Conservation (phyloP, 2,113 vertebrate genomes). For the Castor canadensis region DNA sequence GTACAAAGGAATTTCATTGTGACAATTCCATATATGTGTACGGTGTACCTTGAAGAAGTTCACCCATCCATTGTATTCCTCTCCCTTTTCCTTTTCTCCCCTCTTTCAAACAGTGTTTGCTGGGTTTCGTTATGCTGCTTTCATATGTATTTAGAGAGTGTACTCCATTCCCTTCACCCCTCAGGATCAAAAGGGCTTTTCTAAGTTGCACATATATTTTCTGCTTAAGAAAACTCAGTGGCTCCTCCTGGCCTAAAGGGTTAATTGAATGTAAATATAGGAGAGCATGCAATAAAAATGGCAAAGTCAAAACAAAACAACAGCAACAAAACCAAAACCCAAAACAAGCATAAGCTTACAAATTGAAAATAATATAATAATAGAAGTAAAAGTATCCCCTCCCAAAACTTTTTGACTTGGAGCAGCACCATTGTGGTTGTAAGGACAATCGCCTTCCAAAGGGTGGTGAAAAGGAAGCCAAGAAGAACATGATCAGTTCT, state of each 20-base stretch:
- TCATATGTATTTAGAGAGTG: too few species aligned
- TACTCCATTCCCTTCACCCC: too few species aligned
- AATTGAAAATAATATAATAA: not conserved
- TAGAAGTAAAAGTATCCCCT: not conserved
- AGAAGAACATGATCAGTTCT: too few species aligned
- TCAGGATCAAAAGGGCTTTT: not conserved
- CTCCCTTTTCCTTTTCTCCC: too few species aligned
- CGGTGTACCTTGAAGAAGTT: too few species aligned
- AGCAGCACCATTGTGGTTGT: not conserved
- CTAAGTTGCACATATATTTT: not conserved
- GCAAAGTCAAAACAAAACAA: not conserved
- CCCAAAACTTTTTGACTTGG: not conserved
- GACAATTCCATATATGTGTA: too few species aligned
- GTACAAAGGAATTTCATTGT: too few species aligned
- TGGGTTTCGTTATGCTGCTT: too few species aligned
- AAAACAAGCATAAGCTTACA: not conserved
- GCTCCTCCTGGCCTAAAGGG: not conserved
- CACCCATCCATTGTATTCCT: too few species aligned
- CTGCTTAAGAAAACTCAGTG: not conserved
- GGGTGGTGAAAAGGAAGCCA: not conserved
- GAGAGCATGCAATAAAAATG: not conserved
- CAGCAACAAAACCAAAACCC: too few species aligned
- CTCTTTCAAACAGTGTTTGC: too few species aligned
- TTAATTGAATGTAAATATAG: not conserved
- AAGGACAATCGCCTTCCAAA: not conserved